Evolutionary conservation across 2,888 invertebrate species (phyloP), one percentile per base, ranked within the genome.

Genomic region (Scaptomyza tumidula): DNA sequence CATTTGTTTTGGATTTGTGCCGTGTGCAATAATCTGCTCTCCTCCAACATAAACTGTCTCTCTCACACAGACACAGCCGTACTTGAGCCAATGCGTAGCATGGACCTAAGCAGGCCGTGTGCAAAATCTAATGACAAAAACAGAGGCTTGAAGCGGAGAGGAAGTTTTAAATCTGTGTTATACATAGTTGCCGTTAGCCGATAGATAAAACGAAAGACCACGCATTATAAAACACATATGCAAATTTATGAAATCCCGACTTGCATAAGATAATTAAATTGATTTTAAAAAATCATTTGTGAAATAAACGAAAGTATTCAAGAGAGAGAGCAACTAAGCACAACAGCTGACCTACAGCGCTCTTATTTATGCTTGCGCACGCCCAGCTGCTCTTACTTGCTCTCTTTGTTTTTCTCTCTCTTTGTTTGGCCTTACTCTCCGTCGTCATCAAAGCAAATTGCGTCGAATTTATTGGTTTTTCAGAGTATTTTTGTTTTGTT

Each of bases 1-100:
- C 39, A 66, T 84, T 86, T 86, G 86, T 86, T 85, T 77, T 71
- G 71, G 50, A 84, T 63, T 75, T 0, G 86, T 50, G 75, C 71
- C 87, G 86, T 81, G 87, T 73, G 86, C 86, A 86, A 86, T 82
- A 76, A 70, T 14, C 9, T 44, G 11, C 33, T 39, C 50, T 65
- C 48, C 29, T 44, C 16, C 48, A 58, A 43, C 7, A 45, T 35
- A 7, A 24, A 14, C 65, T 14, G 6, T 60, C 69, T 61, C 63
- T 6, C 61, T 77, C 57, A 1, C 69, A 60, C 64, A n/a, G 16
- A 0, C 56, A 52, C 50, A 70, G 16, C 44, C 45, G 11, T 13
- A 46, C 65, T 59, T 57, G 49, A 24, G 14, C 62, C n/a, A 13
- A 39, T 6, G n/a, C 7, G 29, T 50, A 49, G 16, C 2, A 16